Evolutionary conservation across 2,113 vertebrate genomes (phyloP).

Genomic region (Clinocottus analis): DNA sequence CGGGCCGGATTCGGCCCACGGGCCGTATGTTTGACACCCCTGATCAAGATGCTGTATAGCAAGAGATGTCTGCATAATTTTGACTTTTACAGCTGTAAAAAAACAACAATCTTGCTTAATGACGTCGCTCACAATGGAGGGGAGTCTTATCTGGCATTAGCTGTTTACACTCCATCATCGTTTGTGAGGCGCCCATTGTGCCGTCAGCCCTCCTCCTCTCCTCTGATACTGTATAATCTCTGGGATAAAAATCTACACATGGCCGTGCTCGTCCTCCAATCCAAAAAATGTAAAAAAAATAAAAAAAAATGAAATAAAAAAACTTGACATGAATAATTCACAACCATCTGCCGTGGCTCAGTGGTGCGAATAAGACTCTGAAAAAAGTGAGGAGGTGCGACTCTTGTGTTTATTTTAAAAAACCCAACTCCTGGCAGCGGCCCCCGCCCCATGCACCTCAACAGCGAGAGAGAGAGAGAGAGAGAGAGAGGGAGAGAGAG

Average conservation of each 20-base stretch:
- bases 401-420: conserved; percentile 66
- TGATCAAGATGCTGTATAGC: neutral
- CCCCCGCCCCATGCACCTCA: neutral
- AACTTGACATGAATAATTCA: conserved; percentile 83
- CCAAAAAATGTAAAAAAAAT: too few relatives aligned
- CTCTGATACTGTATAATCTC: conserved; percentile 65
- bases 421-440: conserved; percentile 16
- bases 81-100: conserved; percentile 16
- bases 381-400: conserved; percentile 52
- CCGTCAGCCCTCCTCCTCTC: conserved; percentile 32
- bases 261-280: conserved; percentile 61
- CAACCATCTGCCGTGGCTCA: conserved; percentile 77
- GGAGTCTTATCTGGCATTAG: conserved; percentile 32
- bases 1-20: too few relatives aligned
- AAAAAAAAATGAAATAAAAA: too few relatives aligned
- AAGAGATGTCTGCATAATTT: neutral
- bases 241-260: conserved; percentile 71
- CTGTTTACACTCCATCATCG: conserved; percentile 45
- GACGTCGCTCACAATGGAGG: neutral
- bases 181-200: conserved; percentile 39
- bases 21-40: too few relatives aligned
- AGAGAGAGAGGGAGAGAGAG: too few relatives aligned
- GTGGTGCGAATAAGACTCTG: conserved; percentile 57
- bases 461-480: neutral
- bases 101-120: conserved; percentile 1